A percentile compares a stretch with the other conserved stretches of the same genome.
Evolutionary conservation across 2,113 vertebrate genomes (phyloP).

Genomic region (Charina bottae): DNA sequence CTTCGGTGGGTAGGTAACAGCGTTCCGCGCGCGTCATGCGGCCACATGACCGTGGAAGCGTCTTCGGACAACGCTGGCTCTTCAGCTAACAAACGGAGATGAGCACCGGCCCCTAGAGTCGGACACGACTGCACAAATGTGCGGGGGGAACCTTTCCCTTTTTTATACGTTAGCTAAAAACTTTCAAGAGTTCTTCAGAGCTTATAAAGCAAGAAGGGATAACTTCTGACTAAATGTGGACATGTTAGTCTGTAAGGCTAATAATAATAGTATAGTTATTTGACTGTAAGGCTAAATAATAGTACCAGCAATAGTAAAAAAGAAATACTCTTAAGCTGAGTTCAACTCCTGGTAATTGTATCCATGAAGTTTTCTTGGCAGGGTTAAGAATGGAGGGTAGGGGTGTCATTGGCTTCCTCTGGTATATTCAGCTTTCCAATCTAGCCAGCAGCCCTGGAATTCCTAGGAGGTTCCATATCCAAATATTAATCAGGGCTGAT

Average conservation of each 20-base stretch:
- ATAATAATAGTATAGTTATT: not conserved
- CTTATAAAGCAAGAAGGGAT: not conserved
- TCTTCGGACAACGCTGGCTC: too few species aligned
- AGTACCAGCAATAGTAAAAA: not conserved
- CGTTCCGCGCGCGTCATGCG: too few species aligned
- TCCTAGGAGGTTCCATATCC: not conserved
- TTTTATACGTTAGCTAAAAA: not conserved
- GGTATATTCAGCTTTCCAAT: not conserved
- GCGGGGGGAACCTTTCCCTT: too few species aligned
- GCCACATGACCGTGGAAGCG: too few species aligned
- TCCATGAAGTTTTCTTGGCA: not conserved
- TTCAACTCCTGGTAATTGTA: not conserved
- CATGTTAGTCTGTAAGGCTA: not conserved
- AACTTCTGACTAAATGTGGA: not conserved
- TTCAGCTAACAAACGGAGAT: too few species aligned
- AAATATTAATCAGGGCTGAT: not conserved
- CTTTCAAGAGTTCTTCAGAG: not conserved
- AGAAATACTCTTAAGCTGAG: not conserved
- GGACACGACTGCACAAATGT: too few species aligned
- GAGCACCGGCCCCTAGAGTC: too few species aligned
- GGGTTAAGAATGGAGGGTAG: not conserved
- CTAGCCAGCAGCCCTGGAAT: not conserved
- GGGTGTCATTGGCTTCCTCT: not conserved
- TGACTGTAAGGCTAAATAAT: not conserved
- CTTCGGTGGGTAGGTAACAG: too few species aligned